Conservation (phyloP, 1,140 invertebrate genomes). For the Gryon sp. region DNA sequence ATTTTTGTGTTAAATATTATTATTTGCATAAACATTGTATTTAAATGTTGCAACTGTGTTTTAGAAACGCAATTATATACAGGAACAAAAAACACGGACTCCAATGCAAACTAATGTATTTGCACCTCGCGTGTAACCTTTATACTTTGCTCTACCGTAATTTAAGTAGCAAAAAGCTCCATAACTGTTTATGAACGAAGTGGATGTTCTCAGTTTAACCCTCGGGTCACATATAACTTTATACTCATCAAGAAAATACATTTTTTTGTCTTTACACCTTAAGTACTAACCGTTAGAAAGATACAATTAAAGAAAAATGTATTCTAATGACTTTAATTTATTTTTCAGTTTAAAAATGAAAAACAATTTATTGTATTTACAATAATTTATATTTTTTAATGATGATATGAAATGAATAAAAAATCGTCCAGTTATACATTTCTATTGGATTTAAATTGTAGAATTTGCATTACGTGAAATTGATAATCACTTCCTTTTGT, state of each 20-base stretch:
- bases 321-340: no score
- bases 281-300: no score
- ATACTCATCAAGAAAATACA: no score
- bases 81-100: slow-evolving; percentile 5
- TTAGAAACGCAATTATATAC: slow-evolving; percentile 8
- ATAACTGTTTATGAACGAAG: slow-evolving; percentile 50
- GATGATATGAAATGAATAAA: no score
- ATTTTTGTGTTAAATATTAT: no score
- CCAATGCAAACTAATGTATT: slow-evolving; percentile 18
- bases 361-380: no score
- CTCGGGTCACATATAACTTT: slow-evolving; percentile 39
- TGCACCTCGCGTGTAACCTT: slow-evolving; percentile 50
- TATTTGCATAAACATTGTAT: neutral
- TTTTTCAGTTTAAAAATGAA: no score
- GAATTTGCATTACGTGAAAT: slow-evolving; percentile 14
- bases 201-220: slow-evolving; percentile 35
- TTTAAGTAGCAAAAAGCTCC: slow-evolving; percentile 39
- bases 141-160: slow-evolving; percentile 41
- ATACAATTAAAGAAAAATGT: no score
- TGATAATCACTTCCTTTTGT: slow-evolving; percentile 35
- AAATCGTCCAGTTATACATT: no score
- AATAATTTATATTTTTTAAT: no score
- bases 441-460: slow-evolving; percentile 4
- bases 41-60: slow-evolving; percentile 12
- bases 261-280: no score